These are phyloP conservation scores for Eumacrocentrus americanus DNA, from an alignment of 2,888 invertebrate genomes.

Conservation along the genomic window DNA sequence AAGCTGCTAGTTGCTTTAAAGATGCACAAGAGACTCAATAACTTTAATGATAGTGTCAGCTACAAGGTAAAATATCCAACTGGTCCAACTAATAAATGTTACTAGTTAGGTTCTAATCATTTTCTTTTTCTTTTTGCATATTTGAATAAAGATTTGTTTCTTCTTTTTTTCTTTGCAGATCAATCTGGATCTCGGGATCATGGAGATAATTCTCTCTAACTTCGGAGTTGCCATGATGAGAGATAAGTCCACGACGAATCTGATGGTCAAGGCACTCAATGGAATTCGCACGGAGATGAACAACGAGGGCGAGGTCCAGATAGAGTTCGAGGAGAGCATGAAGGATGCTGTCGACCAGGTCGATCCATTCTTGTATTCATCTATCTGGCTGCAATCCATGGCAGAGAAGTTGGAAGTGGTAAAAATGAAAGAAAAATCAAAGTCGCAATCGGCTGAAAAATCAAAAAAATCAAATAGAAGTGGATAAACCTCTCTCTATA, in stretches of 20 bases:
- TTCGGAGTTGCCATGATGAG: slow-evolving; percentile 40
- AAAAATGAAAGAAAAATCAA: slow-evolving; percentile 34
- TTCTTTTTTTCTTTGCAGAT: slow-evolving; percentile 25
- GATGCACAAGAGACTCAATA: slow-evolving; percentile 41
- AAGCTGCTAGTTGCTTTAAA: slow-evolving; percentile 43
- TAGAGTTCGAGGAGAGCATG: slow-evolving; percentile 42
- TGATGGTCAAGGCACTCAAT: slow-evolving; percentile 37
- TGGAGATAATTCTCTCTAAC: slow-evolving; percentile 41
- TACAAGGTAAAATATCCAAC: slow-evolving; percentile 41
- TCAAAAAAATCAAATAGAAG: slow-evolving; percentile 9
- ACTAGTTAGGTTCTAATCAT: too few relatives aligned
- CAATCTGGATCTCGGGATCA: slow-evolving; percentile 41
- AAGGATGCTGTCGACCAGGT: slow-evolving; percentile 43
- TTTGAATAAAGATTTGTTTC: too few relatives aligned
- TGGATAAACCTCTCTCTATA: neutral
- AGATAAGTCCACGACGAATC: slow-evolving; percentile 33
- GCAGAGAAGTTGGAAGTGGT: slow-evolving; percentile 41
- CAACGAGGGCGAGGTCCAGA: slow-evolving; percentile 33
- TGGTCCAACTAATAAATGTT: too few relatives aligned
- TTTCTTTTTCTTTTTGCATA: too few relatives aligned
- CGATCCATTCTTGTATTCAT: slow-evolving; percentile 42
- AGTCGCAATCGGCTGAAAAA: slow-evolving; percentile 11
- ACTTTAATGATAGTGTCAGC: slow-evolving; percentile 41
- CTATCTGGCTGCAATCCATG: slow-evolving; percentile 39
- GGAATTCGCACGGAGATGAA: slow-evolving; percentile 41